A percentile compares a stretch with the other conserved stretches of the same genome.
Conservation (phyloP, 2,888 invertebrate species). For the Gisinianus flammeolus region DNA sequence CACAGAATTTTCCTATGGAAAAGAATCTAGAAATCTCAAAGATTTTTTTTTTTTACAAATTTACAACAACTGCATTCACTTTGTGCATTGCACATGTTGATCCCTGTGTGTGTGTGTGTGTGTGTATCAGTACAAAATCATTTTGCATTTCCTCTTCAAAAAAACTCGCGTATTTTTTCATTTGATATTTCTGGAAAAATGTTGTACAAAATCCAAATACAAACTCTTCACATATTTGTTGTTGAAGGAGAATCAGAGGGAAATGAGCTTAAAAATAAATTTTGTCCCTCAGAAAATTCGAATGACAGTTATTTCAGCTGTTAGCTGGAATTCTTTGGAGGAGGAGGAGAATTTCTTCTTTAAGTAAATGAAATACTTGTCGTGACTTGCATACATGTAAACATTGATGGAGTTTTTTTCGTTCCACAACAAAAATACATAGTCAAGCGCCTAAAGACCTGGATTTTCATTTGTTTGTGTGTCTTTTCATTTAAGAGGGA, state of each 20-base stretch:
- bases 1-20: neutral
- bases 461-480: no score
- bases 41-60: neutral
- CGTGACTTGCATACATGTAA: neutral
- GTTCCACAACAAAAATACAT: no score
- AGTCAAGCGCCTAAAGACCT: no score
- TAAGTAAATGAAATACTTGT: neutral
- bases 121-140: no score
- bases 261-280: neutral
- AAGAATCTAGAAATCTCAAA: neutral
- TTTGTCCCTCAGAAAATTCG: neutral
- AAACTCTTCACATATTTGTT: no score
- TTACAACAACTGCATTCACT: conserved; percentile 10
- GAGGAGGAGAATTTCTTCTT: neutral
- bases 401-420: no score
- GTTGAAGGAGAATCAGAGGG: no score
- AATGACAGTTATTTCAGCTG: neutral
- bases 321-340: no score
- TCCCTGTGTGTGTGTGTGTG: no score
- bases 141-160: neutral
- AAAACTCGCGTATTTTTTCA: no score
- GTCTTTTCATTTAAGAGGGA: no score
- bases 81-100: neutral
- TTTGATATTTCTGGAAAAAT: neutral
- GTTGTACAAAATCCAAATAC: neutral